phyloP scores from a whole-genome alignment of 53 echinoderm and acorn worm species.

The Crossaster papposus region DNA sequence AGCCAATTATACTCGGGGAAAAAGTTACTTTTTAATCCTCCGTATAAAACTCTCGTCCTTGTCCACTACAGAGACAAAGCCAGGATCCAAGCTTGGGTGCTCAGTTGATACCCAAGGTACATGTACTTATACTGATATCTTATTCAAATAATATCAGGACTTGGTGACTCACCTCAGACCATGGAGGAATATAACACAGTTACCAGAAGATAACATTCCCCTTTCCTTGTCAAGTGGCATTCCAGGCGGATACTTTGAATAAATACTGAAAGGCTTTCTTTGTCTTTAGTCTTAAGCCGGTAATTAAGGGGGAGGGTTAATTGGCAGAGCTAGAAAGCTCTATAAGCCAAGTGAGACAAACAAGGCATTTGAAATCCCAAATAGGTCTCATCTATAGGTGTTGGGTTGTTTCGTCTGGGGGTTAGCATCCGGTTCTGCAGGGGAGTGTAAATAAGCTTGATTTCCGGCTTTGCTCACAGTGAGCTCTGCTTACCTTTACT shows the following conservation, averaged over 20 bases:
- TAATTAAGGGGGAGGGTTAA: constrained; percentile 4
- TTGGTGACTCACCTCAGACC: too few species aligned
- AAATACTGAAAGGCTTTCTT: not conserved
- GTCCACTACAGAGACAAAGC: too few species aligned
- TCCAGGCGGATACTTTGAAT: not conserved
- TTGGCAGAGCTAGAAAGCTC: not conserved
- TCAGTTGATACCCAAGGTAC: too few species aligned
- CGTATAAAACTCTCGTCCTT: too few species aligned
- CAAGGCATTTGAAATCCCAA: constrained; percentile 11
- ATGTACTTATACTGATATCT: too few species aligned
- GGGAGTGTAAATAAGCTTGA: not conserved
- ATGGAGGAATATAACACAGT: too few species aligned
- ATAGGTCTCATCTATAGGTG: constrained; percentile 18
- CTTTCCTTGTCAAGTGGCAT: not conserved
- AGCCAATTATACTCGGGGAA: not conserved
- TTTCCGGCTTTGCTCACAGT: not conserved
- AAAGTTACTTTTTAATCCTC: too few species aligned
- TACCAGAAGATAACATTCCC: not conserved
- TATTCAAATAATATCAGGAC: too few species aligned
- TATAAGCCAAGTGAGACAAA: not conserved
- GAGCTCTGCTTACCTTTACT: too few species aligned
- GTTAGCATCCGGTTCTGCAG: not conserved
- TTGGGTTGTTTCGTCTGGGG: not conserved
- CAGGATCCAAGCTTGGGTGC: too few species aligned
- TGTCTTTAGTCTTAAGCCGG: not conserved